Percentiles rank a stretch among this genome's conserved stretches.
phyloP scores from a whole-genome alignment of 2,797 vertebrate genomes.

The Labeo calbasu region DNA sequence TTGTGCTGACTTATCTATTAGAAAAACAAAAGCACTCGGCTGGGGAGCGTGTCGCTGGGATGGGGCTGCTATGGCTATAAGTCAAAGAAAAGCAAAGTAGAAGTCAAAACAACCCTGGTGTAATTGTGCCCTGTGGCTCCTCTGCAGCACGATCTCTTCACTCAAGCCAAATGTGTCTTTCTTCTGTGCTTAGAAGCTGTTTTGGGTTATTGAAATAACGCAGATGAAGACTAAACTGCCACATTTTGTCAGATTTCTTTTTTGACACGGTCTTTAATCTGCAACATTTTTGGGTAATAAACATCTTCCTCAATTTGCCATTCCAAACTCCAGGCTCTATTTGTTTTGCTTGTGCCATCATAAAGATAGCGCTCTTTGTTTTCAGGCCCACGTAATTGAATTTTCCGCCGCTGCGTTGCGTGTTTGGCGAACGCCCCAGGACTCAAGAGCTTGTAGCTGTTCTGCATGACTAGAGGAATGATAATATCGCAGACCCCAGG shows the following conservation, averaged over 20 bases:
- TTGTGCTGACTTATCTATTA: slow-evolving; percentile 36
- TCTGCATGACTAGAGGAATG: slow-evolving; percentile 24
- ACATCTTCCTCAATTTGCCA: slow-evolving; percentile 9
- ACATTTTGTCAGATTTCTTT: not conserved
- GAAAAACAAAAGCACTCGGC: slow-evolving; percentile 20
- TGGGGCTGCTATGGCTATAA: slow-evolving; percentile 11
- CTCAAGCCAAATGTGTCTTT: slow-evolving; percentile 25
- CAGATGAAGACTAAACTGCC: not conserved
- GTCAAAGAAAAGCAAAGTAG: slow-evolving; percentile 11
- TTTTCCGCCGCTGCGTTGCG: not conserved
- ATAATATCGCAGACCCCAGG: slow-evolving; percentile 21
- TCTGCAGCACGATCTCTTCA: not conserved
- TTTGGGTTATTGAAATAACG: slow-evolving; percentile 13
- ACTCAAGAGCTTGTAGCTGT: slow-evolving; percentile 24
- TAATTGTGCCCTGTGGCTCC: slow-evolving; percentile 10
- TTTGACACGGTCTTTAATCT: slow-evolving; percentile 4
- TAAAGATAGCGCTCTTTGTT: slow-evolving; percentile 17
- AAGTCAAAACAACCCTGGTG: slow-evolving; percentile 36
- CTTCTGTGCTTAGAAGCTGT: not conserved
- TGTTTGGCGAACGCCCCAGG: not conserved
- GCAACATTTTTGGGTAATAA: slow-evolving; percentile 2
- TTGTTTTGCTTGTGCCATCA: slow-evolving; percentile 8
- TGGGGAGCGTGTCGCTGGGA: not conserved
- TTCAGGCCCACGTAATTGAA: slow-evolving; percentile 28
- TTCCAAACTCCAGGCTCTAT: slow-evolving; percentile 16